phyloP scores from a whole-genome alignment of 2,113 vertebrate species.

The Esox niger region DNA sequence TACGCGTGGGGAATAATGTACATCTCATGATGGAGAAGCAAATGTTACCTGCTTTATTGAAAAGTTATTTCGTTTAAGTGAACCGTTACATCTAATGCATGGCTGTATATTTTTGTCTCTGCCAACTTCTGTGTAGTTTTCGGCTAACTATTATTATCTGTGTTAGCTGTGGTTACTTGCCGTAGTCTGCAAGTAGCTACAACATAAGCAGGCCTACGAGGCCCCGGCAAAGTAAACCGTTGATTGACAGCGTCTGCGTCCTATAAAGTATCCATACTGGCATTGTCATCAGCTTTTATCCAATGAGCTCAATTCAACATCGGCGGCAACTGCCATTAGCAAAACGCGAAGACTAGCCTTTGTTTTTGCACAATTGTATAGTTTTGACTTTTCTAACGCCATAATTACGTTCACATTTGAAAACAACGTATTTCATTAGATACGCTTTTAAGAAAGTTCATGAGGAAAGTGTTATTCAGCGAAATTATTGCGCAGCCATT shows the following conservation, averaged over 20 bases:
- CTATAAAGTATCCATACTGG: slow-evolving; percentile 6
- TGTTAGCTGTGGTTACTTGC: not conserved
- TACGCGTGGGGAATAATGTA: not conserved
- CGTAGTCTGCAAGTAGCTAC: not conserved
- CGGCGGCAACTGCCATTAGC: not conserved
- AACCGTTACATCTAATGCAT: not conserved
- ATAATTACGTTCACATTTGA: too few species aligned
- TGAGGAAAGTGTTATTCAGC: too few species aligned
- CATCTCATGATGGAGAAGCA: not conserved
- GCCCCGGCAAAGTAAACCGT: not conserved
- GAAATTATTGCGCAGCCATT: too few species aligned
- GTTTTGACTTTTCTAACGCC: too few species aligned
- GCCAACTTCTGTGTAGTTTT: not conserved
- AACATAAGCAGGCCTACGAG: not conserved
- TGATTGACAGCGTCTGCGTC: slow-evolving; percentile 12
- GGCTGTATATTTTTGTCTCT: not conserved
- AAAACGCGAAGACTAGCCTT: not conserved
- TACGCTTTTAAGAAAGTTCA: too few species aligned
- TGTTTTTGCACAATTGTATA: not conserved
- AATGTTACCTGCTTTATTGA: not conserved
- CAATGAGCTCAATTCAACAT: slow-evolving; percentile 31
- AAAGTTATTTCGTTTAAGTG: not conserved
- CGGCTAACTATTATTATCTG: not conserved
- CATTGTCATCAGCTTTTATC: not conserved
- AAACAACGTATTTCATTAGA: too few species aligned